Percentiles rank a stretch among this genome's conserved stretches.
These are phyloP conservation scores for Bombus waltoni DNA, from an alignment of 1,140 invertebrate genomes.

Conservation along the genomic window DNA sequence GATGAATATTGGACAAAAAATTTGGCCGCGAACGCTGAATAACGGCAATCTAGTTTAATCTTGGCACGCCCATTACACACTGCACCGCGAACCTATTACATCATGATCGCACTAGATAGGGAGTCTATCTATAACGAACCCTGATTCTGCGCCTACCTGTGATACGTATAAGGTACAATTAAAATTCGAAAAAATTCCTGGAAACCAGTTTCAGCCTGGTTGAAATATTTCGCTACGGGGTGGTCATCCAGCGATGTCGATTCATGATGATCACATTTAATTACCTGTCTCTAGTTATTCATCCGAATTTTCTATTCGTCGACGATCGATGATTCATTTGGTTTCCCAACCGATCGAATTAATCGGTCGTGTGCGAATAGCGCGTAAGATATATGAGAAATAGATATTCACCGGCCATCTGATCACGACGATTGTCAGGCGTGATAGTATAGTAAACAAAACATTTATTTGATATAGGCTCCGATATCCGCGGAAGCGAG, in stretches of 20 bases:
- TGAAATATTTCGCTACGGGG: constrained; percentile 58
- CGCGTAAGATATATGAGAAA: neutral
- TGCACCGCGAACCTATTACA: constrained; percentile 57
- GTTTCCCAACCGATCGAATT: neutral
- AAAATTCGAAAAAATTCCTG: constrained; percentile 68
- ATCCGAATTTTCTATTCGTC: neutral
- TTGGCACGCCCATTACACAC: constrained; percentile 60
- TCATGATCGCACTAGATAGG: constrained; percentile 66
- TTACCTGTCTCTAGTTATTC: constrained; percentile 36
- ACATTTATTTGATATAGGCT: neutral
- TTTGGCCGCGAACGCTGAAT: constrained; percentile 58
- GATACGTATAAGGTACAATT: constrained; percentile 66
- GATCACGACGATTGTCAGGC: neutral
- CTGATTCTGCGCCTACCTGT: constrained; percentile 42
- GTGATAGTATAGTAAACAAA: neutral
- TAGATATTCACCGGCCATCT: neutral
- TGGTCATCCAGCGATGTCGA: constrained; percentile 54
- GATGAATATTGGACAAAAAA: constrained; percentile 41
- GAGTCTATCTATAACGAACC: constrained; percentile 47
- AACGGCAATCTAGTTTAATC: constrained; percentile 66
- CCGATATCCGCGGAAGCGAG: neutral
- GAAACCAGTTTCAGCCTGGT: constrained; percentile 55
- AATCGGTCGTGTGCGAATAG: neutral
- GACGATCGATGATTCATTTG: constrained; percentile 5
- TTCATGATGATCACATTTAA: constrained; percentile 66